A percentile compares a stretch with the other conserved stretches of the same genome.
These are phyloP conservation scores for Drosophila repletoides DNA, from an alignment of 1,140 invertebrate species.

Conservation along the genomic window DNA sequence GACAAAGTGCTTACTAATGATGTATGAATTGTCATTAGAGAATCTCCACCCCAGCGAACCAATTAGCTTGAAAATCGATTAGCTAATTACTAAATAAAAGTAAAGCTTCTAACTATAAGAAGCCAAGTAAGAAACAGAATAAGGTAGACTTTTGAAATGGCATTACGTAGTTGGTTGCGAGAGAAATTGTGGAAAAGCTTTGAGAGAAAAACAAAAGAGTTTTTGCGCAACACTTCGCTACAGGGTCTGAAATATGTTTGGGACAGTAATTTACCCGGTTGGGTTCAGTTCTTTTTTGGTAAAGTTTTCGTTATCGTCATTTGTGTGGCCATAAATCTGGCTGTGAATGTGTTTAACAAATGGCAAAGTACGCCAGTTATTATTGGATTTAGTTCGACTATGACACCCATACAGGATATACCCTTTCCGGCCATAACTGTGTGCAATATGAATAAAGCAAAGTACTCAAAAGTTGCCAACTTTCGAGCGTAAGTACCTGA, in stretches of 20 bases:
- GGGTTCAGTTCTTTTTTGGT: conserved; percentile 65
- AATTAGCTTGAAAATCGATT: no score
- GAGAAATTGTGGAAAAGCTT: background rate
- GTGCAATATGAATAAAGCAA: conserved; percentile 91
- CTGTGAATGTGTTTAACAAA: conserved; percentile 87
- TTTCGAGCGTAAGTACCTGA: conserved; percentile 39
- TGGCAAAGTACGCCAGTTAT: conserved; percentile 89
- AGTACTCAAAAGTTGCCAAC: conserved; percentile 83
- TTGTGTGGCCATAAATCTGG: conserved; percentile 86
- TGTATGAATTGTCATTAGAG: no score
- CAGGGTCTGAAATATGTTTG: conserved; percentile 90
- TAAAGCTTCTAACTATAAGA: no score
- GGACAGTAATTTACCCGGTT: conserved; percentile 73
- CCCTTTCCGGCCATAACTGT: conserved; percentile 92
- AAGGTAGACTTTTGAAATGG: conserved; percentile 28
- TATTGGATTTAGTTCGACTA: conserved; percentile 86
- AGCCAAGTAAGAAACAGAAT: no score
- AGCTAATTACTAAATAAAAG: no score
- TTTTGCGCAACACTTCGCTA: conserved; percentile 85
- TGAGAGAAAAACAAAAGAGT: conserved; percentile 62
- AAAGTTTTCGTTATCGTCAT: conserved; percentile 86
- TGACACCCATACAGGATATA: conserved; percentile 85
- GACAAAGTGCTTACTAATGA: no score
- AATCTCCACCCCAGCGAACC: no score
- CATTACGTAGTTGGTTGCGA: background rate